These are phyloP conservation scores for Platichthys flesus DNA, from an alignment of 2,113 vertebrate genomes.

Conservation along the genomic window DNA sequence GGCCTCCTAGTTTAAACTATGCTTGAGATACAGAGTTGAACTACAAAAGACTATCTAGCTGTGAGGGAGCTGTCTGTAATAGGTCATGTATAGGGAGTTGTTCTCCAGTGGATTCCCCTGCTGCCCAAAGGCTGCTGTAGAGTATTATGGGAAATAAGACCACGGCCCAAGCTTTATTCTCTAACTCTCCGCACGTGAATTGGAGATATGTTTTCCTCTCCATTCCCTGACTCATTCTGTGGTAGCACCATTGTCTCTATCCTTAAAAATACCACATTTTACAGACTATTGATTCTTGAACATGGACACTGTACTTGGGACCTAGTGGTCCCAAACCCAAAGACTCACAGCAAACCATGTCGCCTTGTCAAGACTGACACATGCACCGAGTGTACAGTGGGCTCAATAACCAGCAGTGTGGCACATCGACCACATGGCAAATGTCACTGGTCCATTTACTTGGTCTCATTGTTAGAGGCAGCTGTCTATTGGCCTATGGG, in stretches of 20 bases:
- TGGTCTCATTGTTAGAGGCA: constrained; percentile 57
- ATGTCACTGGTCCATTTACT: constrained; percentile 68
- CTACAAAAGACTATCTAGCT: constrained; percentile 24
- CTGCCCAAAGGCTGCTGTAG: constrained; percentile 54
- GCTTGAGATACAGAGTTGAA: constrained; percentile 52
- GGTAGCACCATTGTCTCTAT: not conserved
- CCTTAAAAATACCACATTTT: constrained; percentile 17
- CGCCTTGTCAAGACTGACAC: constrained; percentile 42
- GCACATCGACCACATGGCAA: constrained; percentile 66
- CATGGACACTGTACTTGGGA: constrained; percentile 1
- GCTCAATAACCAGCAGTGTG: constrained; percentile 55
- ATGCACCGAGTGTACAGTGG: constrained; percentile 35
- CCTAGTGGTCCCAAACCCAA: constrained; percentile 40
- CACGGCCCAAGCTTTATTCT: constrained; percentile 22
- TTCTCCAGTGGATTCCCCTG: constrained; percentile 26
- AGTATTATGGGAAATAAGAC: constrained; percentile 57
- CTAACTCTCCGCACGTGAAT: constrained; percentile 23
- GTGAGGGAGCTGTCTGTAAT: constrained; percentile 56
- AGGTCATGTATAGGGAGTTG: constrained; percentile 39
- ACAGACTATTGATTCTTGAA: not conserved
- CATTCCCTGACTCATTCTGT: not conserved
- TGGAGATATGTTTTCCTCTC: not conserved
- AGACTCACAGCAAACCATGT: constrained; percentile 35
- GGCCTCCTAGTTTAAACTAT: constrained; percentile 51
- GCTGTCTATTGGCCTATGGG: constrained; percentile 68